Percentiles rank a stretch among this genome's conserved stretches.
phyloP scores from a whole-genome alignment of 2,888 invertebrate genomes.

The Lamellibrachia columna region DNA sequence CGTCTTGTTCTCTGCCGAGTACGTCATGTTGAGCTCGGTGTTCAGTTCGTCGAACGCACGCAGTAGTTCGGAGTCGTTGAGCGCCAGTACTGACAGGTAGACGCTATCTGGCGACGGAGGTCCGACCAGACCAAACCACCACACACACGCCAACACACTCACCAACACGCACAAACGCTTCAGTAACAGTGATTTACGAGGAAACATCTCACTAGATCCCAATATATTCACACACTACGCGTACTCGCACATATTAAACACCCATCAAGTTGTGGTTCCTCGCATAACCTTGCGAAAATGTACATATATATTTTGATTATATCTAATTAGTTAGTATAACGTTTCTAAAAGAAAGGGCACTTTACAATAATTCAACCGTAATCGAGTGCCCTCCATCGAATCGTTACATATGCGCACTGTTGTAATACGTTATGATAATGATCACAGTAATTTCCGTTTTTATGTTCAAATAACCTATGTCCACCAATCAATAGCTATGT shows the following conservation, averaged over 20 bases:
- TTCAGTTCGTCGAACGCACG: conserved; percentile 29
- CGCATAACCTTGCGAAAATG: neutral
- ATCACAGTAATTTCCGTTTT: too few species aligned
- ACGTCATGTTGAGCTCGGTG: conserved; percentile 21
- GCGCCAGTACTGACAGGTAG: neutral
- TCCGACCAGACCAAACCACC: conserved; percentile 4
- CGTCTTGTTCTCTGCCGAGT: conserved; percentile 24
- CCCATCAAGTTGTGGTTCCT: neutral
- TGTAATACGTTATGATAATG: too few species aligned
- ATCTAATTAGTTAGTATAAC: neutral
- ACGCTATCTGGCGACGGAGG: neutral
- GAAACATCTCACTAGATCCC: conserved; percentile 1
- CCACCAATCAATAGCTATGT: neutral
- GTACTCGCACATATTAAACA: neutral
- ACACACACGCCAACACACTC: neutral
- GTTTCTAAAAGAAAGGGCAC: neutral
- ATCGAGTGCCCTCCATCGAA: too few species aligned
- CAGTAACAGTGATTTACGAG: neutral
- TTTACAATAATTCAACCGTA: neutral
- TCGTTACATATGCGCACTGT: too few species aligned
- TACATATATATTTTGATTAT: neutral
- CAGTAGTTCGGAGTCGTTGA: conserved; percentile 37
- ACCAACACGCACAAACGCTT: neutral
- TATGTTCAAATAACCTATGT: too few species aligned
- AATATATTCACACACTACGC: neutral